phyloP scores from a whole-genome alignment of 2,797 vertebrate genomes.

The Gastrophryne carolinensis region DNA sequence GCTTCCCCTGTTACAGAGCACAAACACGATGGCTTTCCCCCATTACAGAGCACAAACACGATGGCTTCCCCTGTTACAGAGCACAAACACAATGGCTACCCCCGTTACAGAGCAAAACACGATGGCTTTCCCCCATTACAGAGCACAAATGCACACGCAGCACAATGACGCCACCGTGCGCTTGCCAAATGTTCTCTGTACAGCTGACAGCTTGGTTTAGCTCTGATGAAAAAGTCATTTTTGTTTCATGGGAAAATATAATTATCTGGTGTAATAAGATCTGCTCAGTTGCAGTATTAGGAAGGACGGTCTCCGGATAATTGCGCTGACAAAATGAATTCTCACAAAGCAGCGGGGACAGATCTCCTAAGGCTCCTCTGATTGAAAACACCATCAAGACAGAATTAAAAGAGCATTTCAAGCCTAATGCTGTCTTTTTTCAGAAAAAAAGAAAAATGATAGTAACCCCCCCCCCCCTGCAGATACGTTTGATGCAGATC shows the following conservation, averaged over 20 bases:
- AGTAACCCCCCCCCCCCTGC: no score
- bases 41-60: no score
- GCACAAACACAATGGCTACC: no score
- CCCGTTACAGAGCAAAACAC: no score
- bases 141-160: conserved; percentile 58
- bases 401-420: no score
- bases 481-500: no score
- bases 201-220: conserved; percentile 64
- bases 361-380: conserved; percentile 60
- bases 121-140: conserved; percentile 58
- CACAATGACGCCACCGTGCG: conserved; percentile 62
- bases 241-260: conserved; percentile 57
- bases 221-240: conserved; percentile 66
- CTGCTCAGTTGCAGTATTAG: conserved; percentile 63
- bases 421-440: no score
- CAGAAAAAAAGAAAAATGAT: no score
- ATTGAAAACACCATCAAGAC: conserved; percentile 59
- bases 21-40: no score
- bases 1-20: no score
- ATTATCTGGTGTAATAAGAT: conserved; percentile 59
- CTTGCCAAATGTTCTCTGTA: conserved; percentile 59
- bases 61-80: no score
- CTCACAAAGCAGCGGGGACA: conserved; percentile 56
- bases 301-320: conserved; percentile 60
- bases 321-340: conserved; percentile 64